These are phyloP conservation scores for Hydrolagus colliei DNA, from an alignment of 2,797 vertebrate species.

Conservation along the genomic window DNA sequence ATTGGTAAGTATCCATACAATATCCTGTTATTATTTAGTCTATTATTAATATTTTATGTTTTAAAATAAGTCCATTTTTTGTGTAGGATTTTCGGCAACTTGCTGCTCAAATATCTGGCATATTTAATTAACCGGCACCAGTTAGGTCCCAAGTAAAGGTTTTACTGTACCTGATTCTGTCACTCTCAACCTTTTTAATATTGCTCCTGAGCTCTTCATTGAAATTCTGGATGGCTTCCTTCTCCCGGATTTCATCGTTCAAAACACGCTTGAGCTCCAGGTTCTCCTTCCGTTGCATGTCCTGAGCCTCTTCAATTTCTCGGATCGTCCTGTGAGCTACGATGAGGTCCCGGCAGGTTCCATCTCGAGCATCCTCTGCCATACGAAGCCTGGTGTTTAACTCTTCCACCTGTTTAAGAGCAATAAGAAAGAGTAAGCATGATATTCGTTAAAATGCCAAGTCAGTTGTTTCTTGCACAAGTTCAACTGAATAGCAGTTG, in stretches of 20 bases:
- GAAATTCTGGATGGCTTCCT: slow-evolving; percentile 58
- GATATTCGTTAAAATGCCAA: no score
- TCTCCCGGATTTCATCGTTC: slow-evolving; percentile 56
- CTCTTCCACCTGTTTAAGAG: slow-evolving; percentile 52
- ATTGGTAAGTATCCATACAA: no score
- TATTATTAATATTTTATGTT: no score
- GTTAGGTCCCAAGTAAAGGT: no score
- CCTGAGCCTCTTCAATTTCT: slow-evolving; percentile 51
- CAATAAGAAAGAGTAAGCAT: not conserved
- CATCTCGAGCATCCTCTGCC: slow-evolving; percentile 52
- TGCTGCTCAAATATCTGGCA: no score
- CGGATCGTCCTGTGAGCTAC: slow-evolving; percentile 58
- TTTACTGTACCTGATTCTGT: slow-evolving; percentile 64
- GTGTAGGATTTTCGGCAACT: no score
- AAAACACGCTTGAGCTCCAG: slow-evolving; percentile 55
- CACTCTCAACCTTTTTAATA: slow-evolving; percentile 58
- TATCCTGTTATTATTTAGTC: no score
- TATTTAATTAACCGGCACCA: no score
- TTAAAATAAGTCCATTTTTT: no score
- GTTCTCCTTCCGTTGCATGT: slow-evolving; percentile 56
- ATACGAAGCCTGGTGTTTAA: slow-evolving; percentile 53
- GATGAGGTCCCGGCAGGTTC: slow-evolving; percentile 51
- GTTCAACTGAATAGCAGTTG: no score
- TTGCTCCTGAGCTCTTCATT: slow-evolving; percentile 60
- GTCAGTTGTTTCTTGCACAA: no score